These are phyloP conservation scores for Cantharis nigra DNA, from an alignment of 2,888 invertebrate genomes.

Conservation along the genomic window DNA sequence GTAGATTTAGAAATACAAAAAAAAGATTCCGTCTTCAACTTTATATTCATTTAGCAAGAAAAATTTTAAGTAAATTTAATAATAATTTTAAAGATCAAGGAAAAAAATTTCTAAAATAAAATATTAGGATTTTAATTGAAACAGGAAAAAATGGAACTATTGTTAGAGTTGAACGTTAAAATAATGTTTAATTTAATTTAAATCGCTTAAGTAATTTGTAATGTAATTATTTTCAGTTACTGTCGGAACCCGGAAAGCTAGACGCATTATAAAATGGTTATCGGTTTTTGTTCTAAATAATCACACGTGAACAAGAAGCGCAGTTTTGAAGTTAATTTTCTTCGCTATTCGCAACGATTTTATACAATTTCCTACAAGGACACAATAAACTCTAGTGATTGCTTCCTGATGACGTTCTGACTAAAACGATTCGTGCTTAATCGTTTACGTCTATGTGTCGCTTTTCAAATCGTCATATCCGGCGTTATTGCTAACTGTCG, in stretches of 20 bases:
- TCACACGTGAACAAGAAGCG: constrained; percentile 15
- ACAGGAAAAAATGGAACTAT: background rate
- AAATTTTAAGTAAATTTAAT: background rate
- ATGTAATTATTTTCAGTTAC: constrained; percentile 19
- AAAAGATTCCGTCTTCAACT: background rate
- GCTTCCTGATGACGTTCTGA: constrained; percentile 28
- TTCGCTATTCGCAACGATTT: constrained; percentile 19
- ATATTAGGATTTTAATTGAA: background rate
- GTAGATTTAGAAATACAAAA: background rate
- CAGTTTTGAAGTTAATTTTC: constrained; percentile 22
- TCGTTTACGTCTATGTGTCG: constrained; percentile 25
- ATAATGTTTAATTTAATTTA: background rate
- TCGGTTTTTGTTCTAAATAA: constrained; percentile 11
- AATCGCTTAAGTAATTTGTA: constrained; percentile 13
- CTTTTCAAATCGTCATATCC: constrained; percentile 27
- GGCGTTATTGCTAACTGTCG: constrained; percentile 26
- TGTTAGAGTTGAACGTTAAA: background rate
- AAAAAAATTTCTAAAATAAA: background rate
- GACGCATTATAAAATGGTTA: constrained; percentile 21
- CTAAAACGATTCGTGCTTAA: constrained; percentile 19
- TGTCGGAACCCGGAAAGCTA: constrained; percentile 9
- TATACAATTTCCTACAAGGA: constrained; percentile 28
- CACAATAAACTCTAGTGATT: constrained; percentile 27
- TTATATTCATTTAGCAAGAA: background rate
- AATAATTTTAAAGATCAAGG: background rate